A percentile compares a stretch with the other conserved stretches of the same genome.
Conservation (phyloP, 2,797 vertebrate species). For the Lepilemur septentrionalis region DNA sequence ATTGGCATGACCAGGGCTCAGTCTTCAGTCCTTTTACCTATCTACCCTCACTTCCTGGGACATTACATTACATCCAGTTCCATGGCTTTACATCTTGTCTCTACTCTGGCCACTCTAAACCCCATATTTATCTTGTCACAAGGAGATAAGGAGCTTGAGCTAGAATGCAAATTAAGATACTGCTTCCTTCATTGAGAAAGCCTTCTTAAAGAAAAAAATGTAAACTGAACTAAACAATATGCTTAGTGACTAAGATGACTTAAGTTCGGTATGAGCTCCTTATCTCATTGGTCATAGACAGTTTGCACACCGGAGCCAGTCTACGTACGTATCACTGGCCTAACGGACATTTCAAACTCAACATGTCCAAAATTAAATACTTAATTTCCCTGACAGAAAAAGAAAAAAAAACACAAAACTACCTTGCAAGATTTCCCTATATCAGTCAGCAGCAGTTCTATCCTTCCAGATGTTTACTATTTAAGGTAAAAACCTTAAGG, state of each 20-base stretch:
- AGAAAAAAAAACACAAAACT: too few species aligned
- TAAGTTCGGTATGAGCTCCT: neutral
- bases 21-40: neutral
- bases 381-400: neutral
- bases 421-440: neutral
- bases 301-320: neutral
- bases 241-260: neutral
- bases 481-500: neutral
- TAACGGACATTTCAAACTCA: neutral
- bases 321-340: neutral
- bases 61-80: neutral
- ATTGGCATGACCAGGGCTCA: neutral
- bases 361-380: neutral
- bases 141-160: too few species aligned
- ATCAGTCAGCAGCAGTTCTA: neutral
- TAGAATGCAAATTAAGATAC: too few species aligned
- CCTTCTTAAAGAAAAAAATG: too few species aligned
- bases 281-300: neutral
- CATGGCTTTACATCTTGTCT: neutral
- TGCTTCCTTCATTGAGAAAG: too few species aligned
- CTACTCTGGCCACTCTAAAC: neutral
- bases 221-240: neutral
- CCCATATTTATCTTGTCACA: neutral
- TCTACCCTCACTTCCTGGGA: neutral
- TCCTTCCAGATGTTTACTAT: neutral